phyloP scores from a whole-genome alignment of 2,797 vertebrate genomes.

The Nyctibius grandis region DNA sequence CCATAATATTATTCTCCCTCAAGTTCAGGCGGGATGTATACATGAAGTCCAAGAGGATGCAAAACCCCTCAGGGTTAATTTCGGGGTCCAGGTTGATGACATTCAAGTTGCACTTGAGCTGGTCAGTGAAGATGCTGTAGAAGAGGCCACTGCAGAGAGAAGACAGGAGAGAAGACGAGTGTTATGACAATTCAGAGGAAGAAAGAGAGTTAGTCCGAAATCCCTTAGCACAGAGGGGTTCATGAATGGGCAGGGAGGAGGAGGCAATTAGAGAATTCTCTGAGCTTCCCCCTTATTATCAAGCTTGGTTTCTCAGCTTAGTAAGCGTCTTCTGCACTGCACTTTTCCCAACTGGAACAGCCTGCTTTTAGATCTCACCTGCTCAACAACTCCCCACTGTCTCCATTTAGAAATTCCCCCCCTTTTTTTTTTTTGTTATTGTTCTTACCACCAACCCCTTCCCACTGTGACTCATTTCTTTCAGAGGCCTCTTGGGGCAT shows the following conservation, averaged over 20 bases:
- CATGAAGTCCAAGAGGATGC: constrained; percentile 96
- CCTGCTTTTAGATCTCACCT: constrained; percentile 55
- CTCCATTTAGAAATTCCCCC: constrained; percentile 1
- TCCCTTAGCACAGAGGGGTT: neutral
- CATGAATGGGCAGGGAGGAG: neutral
- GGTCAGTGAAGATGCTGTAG: constrained; percentile 94
- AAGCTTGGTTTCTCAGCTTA: constrained; percentile 55
- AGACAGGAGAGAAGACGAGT: neutral
- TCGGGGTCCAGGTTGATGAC: constrained; percentile 90
- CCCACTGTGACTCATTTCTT: constrained; percentile 6
- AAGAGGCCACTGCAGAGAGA: constrained; percentile 86
- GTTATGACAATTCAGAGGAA: neutral
- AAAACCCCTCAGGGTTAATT: constrained; percentile 90
- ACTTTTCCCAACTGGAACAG: constrained; percentile 48
- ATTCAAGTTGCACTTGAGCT: constrained; percentile 86
- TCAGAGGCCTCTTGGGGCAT: neutral
- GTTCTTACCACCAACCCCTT: neutral
- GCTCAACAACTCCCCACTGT: constrained; percentile 22
- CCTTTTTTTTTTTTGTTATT: neutral
- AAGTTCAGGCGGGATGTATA: constrained; percentile 94
- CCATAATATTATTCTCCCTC: constrained; percentile 86
- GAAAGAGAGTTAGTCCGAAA: neutral
- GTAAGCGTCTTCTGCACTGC: constrained; percentile 11
- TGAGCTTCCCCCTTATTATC: constrained; percentile 48
- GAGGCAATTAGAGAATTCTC: constrained; percentile 40